phyloP scores from a whole-genome alignment of 2,113 vertebrate species.

The Xenopus laevis region DNA sequence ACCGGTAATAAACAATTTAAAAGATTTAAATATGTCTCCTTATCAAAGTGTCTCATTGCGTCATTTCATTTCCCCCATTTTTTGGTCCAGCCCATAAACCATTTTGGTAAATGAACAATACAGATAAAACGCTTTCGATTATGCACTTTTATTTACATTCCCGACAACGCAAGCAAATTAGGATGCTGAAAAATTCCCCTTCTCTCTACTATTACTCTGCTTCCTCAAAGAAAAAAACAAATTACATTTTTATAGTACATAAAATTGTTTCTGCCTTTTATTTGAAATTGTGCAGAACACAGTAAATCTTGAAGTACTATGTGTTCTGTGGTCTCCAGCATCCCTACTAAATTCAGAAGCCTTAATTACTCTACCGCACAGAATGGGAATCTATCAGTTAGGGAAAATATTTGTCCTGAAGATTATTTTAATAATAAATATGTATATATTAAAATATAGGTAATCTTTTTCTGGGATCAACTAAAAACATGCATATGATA shows the following conservation, averaged over 20 bases:
- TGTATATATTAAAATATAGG: too few species aligned
- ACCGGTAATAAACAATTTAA: neutral
- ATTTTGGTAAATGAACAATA: constrained; percentile 31
- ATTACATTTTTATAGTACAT: constrained; percentile 43
- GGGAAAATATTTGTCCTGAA: too few species aligned
- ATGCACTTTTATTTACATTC: constrained; percentile 34
- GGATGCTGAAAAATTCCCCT: constrained; percentile 22
- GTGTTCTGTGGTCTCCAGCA: constrained; percentile 16
- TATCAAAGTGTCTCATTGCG: neutral
- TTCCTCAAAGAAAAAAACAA: constrained; percentile 42
- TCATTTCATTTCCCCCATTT: neutral
- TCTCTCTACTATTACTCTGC: constrained; percentile 35
- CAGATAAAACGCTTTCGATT: constrained; percentile 22
- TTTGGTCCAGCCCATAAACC: neutral
- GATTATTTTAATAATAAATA: too few species aligned
- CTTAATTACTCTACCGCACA: constrained; percentile 31
- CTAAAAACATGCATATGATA: too few species aligned
- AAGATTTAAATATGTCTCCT: neutral
- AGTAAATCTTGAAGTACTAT: constrained; percentile 32
- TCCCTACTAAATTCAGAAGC: neutral
- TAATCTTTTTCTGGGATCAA: too few species aligned
- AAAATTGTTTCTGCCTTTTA: constrained; percentile 44
- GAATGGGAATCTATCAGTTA: neutral
- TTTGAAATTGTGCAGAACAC: constrained; percentile 26
- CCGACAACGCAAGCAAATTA: constrained; percentile 2